Evolutionary conservation across 2,888 invertebrate genomes (phyloP).

Genomic region (Lamproptera curius): DNA sequence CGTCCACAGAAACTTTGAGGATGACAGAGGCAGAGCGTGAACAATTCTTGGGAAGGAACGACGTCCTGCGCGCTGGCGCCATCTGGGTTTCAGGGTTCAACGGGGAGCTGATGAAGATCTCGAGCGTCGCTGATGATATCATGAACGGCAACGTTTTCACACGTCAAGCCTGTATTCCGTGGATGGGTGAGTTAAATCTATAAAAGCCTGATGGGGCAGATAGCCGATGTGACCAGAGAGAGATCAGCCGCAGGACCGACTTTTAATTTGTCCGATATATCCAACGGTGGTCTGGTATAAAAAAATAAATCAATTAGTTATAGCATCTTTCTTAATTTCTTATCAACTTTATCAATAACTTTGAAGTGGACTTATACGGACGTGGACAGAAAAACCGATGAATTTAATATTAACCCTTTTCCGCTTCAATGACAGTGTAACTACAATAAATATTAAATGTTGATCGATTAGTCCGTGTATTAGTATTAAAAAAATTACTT

Average conservation of each 20-base stretch:
- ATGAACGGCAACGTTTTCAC: conserved; percentile 38
- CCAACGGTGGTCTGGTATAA: too few species aligned
- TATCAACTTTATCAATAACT: too few species aligned
- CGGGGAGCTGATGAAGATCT: conserved; percentile 31
- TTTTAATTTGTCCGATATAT: too few species aligned
- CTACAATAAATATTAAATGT: too few species aligned
- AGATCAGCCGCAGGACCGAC: neutral
- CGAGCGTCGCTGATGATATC: conserved; percentile 26
- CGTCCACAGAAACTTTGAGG: conserved; percentile 21
- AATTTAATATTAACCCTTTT: too few species aligned
- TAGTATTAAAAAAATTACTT: conserved; percentile 39
- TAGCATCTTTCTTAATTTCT: too few species aligned
- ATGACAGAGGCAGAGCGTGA: conserved; percentile 12
- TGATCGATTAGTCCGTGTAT: conserved; percentile 56
- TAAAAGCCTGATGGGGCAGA: too few species aligned
- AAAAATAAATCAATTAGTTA: too few species aligned
- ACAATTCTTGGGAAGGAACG: neutral
- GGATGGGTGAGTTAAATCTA: conserved; percentile 57
- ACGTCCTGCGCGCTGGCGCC: conserved; percentile 28
- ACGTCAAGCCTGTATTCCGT: conserved; percentile 49
- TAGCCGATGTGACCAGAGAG: too few species aligned
- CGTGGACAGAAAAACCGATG: too few species aligned
- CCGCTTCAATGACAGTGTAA: too few species aligned
- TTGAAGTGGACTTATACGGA: too few species aligned
- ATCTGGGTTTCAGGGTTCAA: conserved; percentile 40